Percentiles rank a stretch among this genome's conserved stretches.
phyloP scores from a whole-genome alignment of 2,797 vertebrate species.

The Gambelia wislizenii region DNA sequence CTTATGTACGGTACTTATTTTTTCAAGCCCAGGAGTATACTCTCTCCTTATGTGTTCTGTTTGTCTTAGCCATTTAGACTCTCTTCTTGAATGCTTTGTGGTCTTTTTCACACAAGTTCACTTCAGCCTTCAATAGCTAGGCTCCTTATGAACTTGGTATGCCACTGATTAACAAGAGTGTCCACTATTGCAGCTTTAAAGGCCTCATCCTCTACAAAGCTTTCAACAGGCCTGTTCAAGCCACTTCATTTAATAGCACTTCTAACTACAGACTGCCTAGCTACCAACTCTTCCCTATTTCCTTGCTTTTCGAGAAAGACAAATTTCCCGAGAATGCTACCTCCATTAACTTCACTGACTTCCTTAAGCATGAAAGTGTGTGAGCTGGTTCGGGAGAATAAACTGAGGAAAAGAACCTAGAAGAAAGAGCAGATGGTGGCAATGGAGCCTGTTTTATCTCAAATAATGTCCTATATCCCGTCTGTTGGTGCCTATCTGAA shows the following conservation, averaged over 20 bases:
- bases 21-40: neutral
- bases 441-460: neutral
- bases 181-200: constrained; percentile 2
- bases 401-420: neutral
- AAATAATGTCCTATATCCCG: neutral
- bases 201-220: neutral
- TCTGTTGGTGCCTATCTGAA: neutral
- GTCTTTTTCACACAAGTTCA: constrained; percentile 9
- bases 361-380: neutral
- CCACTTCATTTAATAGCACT: constrained; percentile 13
- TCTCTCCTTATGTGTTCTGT: neutral
- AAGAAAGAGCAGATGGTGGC: neutral
- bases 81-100: neutral
- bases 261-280: neutral
- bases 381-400: neutral
- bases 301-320: neutral
- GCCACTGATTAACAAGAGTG: constrained; percentile 12
- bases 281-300: neutral
- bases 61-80: neutral
- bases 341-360: neutral
- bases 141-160: neutral
- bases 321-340: neutral
- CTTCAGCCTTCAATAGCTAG: constrained; percentile 7
- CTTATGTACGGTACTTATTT: no score
- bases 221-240: constrained; percentile 1